Evolutionary conservation across 2,113 vertebrate species (phyloP), one percentile per base, ranked within the genome.

Genomic region (Sarotherodon lohbergeri): DNA sequence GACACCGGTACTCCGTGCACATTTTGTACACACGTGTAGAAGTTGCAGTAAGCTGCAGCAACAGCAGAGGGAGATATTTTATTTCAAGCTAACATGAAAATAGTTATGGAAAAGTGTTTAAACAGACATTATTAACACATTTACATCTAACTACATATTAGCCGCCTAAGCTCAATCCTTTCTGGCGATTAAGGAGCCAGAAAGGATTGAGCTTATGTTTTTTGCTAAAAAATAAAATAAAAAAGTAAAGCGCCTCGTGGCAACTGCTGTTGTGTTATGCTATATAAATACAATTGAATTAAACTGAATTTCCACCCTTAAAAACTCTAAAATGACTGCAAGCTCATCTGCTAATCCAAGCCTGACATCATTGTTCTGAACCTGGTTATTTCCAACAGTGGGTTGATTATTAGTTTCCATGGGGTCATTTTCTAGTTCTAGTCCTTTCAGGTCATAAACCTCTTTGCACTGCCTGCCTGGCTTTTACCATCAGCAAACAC

Each of bases 171-270:
- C 3, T 9, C 9, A 36, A 9, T 36, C 36, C 22, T 56, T 24
- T 13, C 54, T 56, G 22, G 6, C 2, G 27, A 27, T 27, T 27
- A 27, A 27, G 27, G 27, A 27, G 27, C 27, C 27, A 27, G 27
- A 27, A 27, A 27, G 27, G 57, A 0, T 61, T 61, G 34, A 1
- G 16, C 16, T 19, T 1, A 2, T 5, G 4, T 9, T n/a, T 52
- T 52, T 52, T 17, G 46, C 3, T 16, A 17, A 7, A 9, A 59
- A 34, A 6, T 1, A 34, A 34, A 61, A 61, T 17, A 5, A 19
- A 61, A 3, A 0, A 61, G 1, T 39, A 39, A 66, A 66, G 34
- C 0, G 0, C 34, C 34, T 68, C 0, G 3, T 39, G 61, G 4
- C 4, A 1, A 41, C 63, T 68, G 4, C 6, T 41, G 3, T 41